Conservation (phyloP, 1,140 invertebrate species). For the Aphidius gifuensis region DNA sequence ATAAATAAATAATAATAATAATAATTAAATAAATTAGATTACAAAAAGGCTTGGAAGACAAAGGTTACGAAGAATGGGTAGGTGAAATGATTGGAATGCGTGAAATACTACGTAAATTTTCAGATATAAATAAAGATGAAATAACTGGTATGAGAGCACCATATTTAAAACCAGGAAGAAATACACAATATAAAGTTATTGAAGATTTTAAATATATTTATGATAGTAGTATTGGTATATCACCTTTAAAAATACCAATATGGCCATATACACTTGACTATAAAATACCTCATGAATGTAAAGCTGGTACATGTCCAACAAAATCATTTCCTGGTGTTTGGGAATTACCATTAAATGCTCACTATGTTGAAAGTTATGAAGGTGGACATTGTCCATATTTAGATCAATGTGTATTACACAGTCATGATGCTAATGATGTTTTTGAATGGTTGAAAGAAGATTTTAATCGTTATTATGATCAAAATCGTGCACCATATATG, state of each 20-base stretch:
- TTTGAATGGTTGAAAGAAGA: conserved; percentile 90
- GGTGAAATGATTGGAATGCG: conserved; percentile 93
- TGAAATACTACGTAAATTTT: conserved; percentile 78
- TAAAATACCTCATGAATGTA: conserved; percentile 88
- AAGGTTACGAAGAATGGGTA: conserved; percentile 87
- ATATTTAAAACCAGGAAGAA: conserved; percentile 84
- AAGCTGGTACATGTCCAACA: conserved; percentile 86
- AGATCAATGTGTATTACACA: conserved; percentile 90
- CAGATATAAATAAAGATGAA: conserved; percentile 77
- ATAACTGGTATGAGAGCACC: conserved; percentile 87
- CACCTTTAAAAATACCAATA: conserved; percentile 76
- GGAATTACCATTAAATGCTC: conserved; percentile 91
- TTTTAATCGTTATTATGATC: conserved; percentile 80
- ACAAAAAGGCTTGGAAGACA: conserved; percentile 80
- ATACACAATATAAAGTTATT: conserved; percentile 87
- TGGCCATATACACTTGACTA: conserved; percentile 94
- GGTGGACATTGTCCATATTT: conserved; percentile 90
- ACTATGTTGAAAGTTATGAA: conserved; percentile 84
- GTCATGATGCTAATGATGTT: conserved; percentile 81
- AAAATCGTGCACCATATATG: conserved; percentile 88
- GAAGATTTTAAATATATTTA: conserved; percentile 91
- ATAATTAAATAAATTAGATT: conserved; percentile 36
- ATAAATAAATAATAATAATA: conserved; percentile 5
- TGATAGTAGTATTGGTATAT: conserved; percentile 85
- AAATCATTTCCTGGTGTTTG: conserved; percentile 89